Evolutionary conservation across 2,888 invertebrate genomes (phyloP).

Genomic region (Cylindroiulus punctatus): DNA sequence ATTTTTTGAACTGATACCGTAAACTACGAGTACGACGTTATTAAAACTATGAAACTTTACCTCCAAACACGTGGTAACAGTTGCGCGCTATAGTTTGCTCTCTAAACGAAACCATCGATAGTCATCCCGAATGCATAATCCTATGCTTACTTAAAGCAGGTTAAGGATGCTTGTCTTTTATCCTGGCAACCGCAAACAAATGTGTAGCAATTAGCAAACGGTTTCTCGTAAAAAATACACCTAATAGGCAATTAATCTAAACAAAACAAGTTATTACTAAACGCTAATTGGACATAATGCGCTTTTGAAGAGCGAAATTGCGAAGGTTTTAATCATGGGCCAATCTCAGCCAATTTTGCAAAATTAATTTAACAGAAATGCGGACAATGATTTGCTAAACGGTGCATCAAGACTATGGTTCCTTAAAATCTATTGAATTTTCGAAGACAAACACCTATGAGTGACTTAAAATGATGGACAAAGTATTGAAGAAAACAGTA

Average conservation of each 20-base stretch:
- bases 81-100: not conserved
- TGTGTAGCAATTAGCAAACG: constrained; percentile 4
- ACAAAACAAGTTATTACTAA: not conserved
- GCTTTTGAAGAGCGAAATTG: not conserved
- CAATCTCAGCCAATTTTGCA: not conserved
- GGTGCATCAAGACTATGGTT: no score
- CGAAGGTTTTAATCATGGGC: not conserved
- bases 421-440: no score
- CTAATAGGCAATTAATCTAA: not conserved
- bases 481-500: no score
- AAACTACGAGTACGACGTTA: not conserved
- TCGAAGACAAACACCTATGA: no score
- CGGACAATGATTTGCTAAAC: no score
- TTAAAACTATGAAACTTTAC: not conserved
- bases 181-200: constrained; percentile 25
- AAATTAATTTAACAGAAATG: no score
- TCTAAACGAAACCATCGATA: not conserved
- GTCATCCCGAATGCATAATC: not conserved
- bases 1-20: not conserved
- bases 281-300: not conserved
- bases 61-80: not conserved
- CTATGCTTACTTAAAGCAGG: not conserved
- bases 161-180: not conserved
- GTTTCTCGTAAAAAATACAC: not conserved
- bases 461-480: no score